phyloP scores from a whole-genome alignment of 2,113 vertebrate genomes.

The Halcyon senegalensis region DNA sequence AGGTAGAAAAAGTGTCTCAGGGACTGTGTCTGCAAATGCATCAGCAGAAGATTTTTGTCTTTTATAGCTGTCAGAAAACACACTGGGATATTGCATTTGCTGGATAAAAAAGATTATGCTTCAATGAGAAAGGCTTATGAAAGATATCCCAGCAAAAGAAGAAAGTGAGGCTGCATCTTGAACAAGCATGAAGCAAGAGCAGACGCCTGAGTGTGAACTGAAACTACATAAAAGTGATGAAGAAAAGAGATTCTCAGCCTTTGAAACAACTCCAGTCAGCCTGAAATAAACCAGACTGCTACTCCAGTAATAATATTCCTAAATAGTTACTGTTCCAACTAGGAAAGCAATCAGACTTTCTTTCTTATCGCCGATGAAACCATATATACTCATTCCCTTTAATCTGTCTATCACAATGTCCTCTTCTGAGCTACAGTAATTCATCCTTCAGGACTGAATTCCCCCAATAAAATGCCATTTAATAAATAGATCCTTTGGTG shows the following conservation, averaged over 20 bases:
- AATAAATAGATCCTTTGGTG: neutral
- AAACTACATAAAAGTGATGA: neutral
- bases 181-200: neutral
- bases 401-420: neutral
- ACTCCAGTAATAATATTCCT: constrained; percentile 2
- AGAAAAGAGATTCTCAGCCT: constrained; percentile 19
- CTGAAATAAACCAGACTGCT: constrained; percentile 22
- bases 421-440: neutral
- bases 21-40: neutral
- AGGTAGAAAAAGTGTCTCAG: neutral
- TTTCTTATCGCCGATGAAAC: neutral
- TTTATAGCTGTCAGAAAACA: neutral
- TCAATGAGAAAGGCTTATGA: neutral
- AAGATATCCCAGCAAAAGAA: constrained; percentile 12
- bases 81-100: neutral
- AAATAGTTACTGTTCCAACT: neutral
- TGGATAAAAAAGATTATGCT: neutral
- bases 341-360: constrained; percentile 17
- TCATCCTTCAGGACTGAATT: neutral
- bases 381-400: neutral
- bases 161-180: neutral
- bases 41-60: neutral
- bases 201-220: neutral
- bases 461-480: neutral
- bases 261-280: constrained; percentile 41